A percentile compares a stretch with the other conserved stretches of the same genome.
phyloP scores from a whole-genome alignment of 2,797 vertebrate genomes.

The Champsocephalus gunnari region DNA sequence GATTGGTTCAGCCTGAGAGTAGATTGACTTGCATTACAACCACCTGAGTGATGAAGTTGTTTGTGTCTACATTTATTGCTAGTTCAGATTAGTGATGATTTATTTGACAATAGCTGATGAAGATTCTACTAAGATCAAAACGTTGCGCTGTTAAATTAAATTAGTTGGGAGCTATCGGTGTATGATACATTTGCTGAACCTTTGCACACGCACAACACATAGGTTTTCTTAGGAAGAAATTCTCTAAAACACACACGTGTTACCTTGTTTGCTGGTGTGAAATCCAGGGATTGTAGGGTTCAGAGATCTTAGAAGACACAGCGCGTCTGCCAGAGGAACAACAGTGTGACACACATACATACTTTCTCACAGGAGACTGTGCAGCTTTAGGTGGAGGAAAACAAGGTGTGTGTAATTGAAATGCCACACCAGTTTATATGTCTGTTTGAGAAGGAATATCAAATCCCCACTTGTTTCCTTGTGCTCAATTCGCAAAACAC shows the following conservation, averaged over 20 bases:
- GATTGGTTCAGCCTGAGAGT: conserved; percentile 11
- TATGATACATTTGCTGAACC: neutral
- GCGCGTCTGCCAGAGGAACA: conserved; percentile 59
- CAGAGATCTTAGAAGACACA: conserved; percentile 66
- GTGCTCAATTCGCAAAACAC: no score
- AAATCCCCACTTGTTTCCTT: no score
- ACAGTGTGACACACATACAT: conserved; percentile 39
- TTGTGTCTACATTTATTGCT: neutral
- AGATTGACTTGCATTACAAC: neutral
- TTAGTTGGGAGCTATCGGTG: neutral
- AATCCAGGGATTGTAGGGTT: conserved; percentile 64
- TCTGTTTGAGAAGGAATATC: no score
- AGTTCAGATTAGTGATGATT: neutral
- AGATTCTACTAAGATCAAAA: neutral
- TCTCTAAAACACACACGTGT: neutral
- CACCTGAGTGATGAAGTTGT: neutral
- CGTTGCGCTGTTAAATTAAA: neutral
- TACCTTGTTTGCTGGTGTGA: conserved; percentile 62
- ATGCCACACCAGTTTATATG: no score
- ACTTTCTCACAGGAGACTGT: neutral
- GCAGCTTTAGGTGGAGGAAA: no score
- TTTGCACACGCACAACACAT: conserved; percentile 6
- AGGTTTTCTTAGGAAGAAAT: neutral
- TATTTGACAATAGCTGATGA: neutral
- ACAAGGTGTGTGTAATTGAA: no score